phyloP scores from a whole-genome alignment of 2,797 vertebrate species.

The Silurus lanzhouensis region DNA sequence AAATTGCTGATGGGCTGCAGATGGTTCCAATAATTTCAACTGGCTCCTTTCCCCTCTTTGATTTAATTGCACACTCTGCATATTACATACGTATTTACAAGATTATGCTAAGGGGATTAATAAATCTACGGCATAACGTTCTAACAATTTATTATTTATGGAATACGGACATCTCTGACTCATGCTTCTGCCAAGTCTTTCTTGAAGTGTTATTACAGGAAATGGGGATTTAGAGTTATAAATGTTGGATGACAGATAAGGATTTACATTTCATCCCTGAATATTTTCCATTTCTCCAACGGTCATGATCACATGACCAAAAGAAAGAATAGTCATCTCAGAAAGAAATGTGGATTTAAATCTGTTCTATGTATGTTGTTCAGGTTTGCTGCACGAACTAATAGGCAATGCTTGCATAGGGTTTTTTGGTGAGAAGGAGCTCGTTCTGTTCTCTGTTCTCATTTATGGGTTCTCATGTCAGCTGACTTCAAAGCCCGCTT shows the following conservation, averaged over 20 bases:
- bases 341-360: neutral
- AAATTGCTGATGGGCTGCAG: constrained; percentile 49
- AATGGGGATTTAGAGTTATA: constrained; percentile 29
- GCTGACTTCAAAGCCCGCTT: constrained; percentile 54
- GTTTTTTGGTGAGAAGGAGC: constrained; percentile 28
- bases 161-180: constrained; percentile 11
- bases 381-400: constrained; percentile 6
- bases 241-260: neutral
- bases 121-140: neutral
- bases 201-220: constrained; percentile 17
- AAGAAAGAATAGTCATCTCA: neutral
- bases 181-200: constrained; percentile 26
- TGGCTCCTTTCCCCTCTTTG: constrained; percentile 37
- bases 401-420: constrained; percentile 26
- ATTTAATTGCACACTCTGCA: constrained; percentile 48
- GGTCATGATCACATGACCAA: neutral
- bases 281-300: neutral
- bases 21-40: constrained; percentile 49
- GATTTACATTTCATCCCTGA: neutral
- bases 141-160: constrained; percentile 19
- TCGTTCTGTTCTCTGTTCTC: constrained; percentile 14
- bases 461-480: constrained; percentile 36
- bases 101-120: constrained; percentile 36
- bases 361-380: neutral
- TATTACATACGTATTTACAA: constrained; percentile 49